A percentile compares a stretch with the other conserved stretches of the same genome.
Conservation (phyloP, 2,113 vertebrate genomes). For the Pontoporia blainvillei region DNA sequence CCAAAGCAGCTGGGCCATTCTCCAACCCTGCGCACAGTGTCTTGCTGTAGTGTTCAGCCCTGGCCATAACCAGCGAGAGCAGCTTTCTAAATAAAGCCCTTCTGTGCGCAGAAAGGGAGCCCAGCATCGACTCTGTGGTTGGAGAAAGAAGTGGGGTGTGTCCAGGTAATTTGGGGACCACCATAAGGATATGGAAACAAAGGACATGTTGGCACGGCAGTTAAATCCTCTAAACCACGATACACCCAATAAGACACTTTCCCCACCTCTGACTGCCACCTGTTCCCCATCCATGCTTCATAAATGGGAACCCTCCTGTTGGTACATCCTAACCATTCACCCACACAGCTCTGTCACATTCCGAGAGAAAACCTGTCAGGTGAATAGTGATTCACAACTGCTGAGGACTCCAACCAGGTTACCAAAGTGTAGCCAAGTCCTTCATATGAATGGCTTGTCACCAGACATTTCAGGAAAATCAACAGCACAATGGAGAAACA, state of each 20-base stretch:
- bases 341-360: not conserved
- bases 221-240: not conserved
- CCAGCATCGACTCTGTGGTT: not conserved
- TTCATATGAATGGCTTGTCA: not conserved
- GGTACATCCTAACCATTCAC: not conserved
- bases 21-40: conserved; percentile 38
- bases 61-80: not conserved
- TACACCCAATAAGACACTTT: not conserved
- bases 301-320: not conserved
- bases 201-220: not conserved
- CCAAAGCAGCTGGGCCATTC: not conserved
- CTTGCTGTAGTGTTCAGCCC: not conserved
- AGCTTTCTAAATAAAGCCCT: conserved; percentile 49
- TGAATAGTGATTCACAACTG: not conserved
- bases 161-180: not conserved
- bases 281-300: not conserved
- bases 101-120: not conserved
- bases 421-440: not conserved
- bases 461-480: not conserved
- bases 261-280: not conserved
- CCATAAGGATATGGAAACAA: not conserved
- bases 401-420: not conserved
- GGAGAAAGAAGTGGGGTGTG: not conserved
- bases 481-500: not conserved
- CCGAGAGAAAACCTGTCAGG: not conserved